These are phyloP conservation scores for Echiichthys vipera DNA, from an alignment of 2,797 vertebrate species.

Conservation along the genomic window DNA sequence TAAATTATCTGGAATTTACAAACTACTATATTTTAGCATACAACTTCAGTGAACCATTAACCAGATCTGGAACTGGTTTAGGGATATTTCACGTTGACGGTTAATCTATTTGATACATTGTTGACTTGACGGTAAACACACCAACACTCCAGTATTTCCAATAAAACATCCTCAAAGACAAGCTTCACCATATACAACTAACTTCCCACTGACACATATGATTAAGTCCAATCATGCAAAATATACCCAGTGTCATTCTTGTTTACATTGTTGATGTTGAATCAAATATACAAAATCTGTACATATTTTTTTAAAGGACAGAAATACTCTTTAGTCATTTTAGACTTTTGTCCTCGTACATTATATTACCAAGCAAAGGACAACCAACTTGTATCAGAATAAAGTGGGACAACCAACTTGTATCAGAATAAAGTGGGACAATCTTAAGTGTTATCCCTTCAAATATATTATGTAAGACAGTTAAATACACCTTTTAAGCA, in stretches of 20 bases:
- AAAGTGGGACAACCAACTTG: slow-evolving; percentile 36
- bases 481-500: slow-evolving; percentile 47
- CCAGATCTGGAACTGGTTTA: slow-evolving; percentile 39
- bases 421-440: slow-evolving; percentile 37
- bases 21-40: slow-evolving; percentile 37
- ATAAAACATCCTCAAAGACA: slow-evolving; percentile 50
- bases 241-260: slow-evolving; percentile 59
- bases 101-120: slow-evolving; percentile 48
- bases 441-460: slow-evolving; percentile 24
- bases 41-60: slow-evolving; percentile 35
- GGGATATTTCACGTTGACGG: slow-evolving; percentile 48
- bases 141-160: slow-evolving; percentile 57
- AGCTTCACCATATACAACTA: slow-evolving; percentile 59
- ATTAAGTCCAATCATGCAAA: slow-evolving; percentile 75
- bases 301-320: slow-evolving; percentile 31
- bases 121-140: slow-evolving; percentile 56
- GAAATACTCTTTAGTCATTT: slow-evolving; percentile 22
- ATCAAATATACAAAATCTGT: slow-evolving; percentile 52
- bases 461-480: slow-evolving; percentile 28
- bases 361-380: slow-evolving; percentile 42
- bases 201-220: slow-evolving; percentile 41
- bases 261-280: slow-evolving; percentile 48
- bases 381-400: slow-evolving; percentile 31
- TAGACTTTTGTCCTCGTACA: slow-evolving; percentile 29
- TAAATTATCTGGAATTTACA: slow-evolving; percentile 45